Conservation (phyloP, 1,140 invertebrate species). For the Aphelenchoides besseyi region DNA sequence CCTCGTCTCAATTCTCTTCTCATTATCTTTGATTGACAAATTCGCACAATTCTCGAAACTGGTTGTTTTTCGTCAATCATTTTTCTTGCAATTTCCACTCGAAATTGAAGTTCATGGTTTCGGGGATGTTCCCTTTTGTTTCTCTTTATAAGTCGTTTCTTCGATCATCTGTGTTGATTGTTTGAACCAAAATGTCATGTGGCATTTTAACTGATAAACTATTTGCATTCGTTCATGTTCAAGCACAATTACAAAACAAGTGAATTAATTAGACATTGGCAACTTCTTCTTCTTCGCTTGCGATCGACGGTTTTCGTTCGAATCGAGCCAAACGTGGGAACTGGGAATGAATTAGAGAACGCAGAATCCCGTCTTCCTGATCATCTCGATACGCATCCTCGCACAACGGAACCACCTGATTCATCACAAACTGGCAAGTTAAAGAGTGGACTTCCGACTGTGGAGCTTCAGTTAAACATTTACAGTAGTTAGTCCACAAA, state of each 20-base stretch:
- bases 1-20: conserved; percentile 6
- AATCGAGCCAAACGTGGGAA: conserved; percentile 32
- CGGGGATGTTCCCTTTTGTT: too few relatives aligned
- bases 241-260: background rate
- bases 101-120: too few relatives aligned
- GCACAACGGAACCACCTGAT: conserved; percentile 45
- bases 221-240: background rate
- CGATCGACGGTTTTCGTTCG: conserved; percentile 16
- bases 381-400: conserved; percentile 33
- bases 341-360: conserved; percentile 22
- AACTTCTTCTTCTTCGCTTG: conserved; percentile 31
- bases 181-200: background rate
- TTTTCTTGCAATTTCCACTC: background rate
- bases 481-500: conserved; percentile 37
- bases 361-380: conserved; percentile 16
- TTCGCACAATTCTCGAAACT: conserved; percentile 12
- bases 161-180: background rate
- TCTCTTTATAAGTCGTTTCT: background rate
- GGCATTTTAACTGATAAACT: background rate
- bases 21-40: too few relatives aligned
- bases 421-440: conserved; percentile 44
- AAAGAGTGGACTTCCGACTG: conserved; percentile 30
- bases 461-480: conserved; percentile 23
- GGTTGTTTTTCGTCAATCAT: background rate
- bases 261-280: conserved; percentile 36